phyloP scores from a whole-genome alignment of 2,797 vertebrate genomes.

The Peromyscus eremicus region DNA sequence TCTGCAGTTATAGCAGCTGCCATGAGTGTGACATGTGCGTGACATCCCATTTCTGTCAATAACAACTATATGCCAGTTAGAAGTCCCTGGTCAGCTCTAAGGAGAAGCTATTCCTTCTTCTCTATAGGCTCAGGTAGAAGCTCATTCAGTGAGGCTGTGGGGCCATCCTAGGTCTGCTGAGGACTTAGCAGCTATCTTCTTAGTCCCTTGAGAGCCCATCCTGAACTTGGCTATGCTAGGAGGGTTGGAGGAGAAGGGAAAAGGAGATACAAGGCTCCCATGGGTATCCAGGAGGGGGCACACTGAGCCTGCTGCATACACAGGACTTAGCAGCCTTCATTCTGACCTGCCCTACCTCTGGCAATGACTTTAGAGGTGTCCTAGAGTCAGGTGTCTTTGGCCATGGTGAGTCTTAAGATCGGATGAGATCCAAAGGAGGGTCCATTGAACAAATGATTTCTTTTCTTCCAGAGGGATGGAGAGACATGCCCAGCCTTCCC shows the following conservation, averaged over 20 bases:
- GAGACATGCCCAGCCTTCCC: slow-evolving; percentile 92
- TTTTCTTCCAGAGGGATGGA: slow-evolving; percentile 91
- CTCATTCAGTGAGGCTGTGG: too few species aligned
- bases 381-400: neutral
- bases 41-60: neutral
- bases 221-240: neutral
- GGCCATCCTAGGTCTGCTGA: neutral
- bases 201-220: neutral
- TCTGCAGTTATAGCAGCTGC: neutral
- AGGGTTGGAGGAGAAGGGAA: neutral
- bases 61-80: neutral
- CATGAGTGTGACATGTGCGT: neutral
- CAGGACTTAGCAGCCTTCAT: neutral
- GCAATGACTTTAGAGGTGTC: neutral
- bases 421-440: neutral
- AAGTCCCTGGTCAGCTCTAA: neutral
- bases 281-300: neutral
- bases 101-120: neutral
- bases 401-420: neutral
- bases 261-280: too few species aligned
- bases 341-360: neutral
- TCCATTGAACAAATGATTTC: neutral
- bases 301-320: neutral
- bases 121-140: neutral
- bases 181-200: neutral